phyloP scores from a whole-genome alignment of 2,797 vertebrate species.

The Tragelaphus eurycerus region DNA sequence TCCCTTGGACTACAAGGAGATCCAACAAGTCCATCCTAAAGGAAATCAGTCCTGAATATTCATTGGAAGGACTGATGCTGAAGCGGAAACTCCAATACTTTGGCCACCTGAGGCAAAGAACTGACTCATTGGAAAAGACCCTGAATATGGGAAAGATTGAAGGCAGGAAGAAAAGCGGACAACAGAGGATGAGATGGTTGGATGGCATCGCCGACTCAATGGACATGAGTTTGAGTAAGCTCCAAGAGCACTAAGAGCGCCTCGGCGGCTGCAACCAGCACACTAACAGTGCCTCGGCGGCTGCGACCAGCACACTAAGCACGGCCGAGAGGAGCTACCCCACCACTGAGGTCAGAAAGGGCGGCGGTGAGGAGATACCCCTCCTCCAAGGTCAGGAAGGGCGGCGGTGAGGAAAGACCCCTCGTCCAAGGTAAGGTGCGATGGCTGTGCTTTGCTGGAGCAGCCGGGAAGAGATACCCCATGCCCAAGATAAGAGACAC shows the following conservation, averaged over 20 bases:
- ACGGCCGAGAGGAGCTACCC: no score
- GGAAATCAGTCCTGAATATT: background rate
- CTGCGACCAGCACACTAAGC: no score
- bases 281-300: no score
- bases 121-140: background rate
- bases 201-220: background rate
- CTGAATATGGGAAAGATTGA: background rate
- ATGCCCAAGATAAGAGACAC: no score
- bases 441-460: no score
- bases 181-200: background rate
- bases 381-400: no score
- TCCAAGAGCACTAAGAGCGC: background rate
- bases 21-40: background rate
- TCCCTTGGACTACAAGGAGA: background rate
- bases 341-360: no score
- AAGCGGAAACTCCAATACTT: background rate
- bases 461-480: no score
- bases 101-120: background rate
- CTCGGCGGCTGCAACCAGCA: no score
- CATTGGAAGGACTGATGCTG: background rate
- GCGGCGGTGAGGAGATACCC: no score
- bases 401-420: no score
- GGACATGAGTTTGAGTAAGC: background rate
- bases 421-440: no score
- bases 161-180: rapidly evolving